Conservation (phyloP, 2,888 invertebrate genomes). For the Pseudococcus jackbeardsleyi region DNA sequence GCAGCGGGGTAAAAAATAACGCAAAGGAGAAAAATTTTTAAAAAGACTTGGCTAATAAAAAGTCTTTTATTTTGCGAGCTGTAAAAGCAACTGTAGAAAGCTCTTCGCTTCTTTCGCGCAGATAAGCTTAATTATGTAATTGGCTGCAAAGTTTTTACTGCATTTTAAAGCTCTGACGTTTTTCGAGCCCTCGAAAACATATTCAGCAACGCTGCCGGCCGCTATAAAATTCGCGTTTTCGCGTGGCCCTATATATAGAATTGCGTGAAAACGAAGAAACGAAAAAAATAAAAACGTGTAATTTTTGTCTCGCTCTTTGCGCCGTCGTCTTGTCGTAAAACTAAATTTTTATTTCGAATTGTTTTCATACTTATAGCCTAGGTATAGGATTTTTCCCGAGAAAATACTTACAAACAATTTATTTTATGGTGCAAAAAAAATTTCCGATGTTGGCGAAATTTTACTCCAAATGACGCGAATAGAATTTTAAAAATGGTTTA, state of each 20-base stretch:
- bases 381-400: not conserved
- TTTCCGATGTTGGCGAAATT: not conserved
- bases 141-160: conserved; percentile 28
- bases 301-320: not conserved
- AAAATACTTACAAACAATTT: not conserved
- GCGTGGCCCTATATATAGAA: not conserved
- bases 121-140: conserved; percentile 28
- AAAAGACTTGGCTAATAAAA: conserved; percentile 5
- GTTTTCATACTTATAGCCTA: not conserved
- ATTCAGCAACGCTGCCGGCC: not conserved
- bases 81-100: conserved; percentile 13
- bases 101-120: not conserved
- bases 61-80: conserved; percentile 4
- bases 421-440: not conserved
- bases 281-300: not conserved
- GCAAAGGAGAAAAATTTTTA: not conserved
- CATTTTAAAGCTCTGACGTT: conserved; percentile 13
- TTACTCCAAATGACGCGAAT: not conserved
- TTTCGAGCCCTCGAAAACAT: conserved; percentile 4
- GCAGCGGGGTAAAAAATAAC: not conserved
- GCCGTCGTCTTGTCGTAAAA: not conserved
- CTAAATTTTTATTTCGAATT: conserved; percentile 13
- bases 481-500: not conserved
- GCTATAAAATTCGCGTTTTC: not conserved
- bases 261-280: not conserved